Evolutionary conservation across 2,797 vertebrate genomes (phyloP).

Genomic region (Valencia hispanica): DNA sequence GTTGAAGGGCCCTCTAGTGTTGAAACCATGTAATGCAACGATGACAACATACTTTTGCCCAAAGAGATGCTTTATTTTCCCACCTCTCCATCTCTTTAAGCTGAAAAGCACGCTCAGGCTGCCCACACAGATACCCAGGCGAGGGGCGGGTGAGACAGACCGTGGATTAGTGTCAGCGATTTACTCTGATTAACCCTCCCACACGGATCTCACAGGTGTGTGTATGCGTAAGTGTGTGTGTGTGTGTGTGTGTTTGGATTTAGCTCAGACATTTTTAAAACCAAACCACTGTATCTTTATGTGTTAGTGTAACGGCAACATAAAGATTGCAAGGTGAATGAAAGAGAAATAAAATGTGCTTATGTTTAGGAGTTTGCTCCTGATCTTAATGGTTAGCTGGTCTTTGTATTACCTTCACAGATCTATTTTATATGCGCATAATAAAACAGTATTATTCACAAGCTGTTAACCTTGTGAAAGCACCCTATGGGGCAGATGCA

Average conservation of each 20-base stretch:
- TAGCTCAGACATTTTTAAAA: not conserved
- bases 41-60: constrained; percentile 22
- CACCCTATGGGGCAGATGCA: too few relatives aligned
- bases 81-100: not conserved
- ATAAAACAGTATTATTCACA: not conserved
- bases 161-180: constrained; percentile 62
- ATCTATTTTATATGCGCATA: not conserved
- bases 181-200: constrained; percentile 55
- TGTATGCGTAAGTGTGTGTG: too few relatives aligned
- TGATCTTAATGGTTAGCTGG: not conserved
- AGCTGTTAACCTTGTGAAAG: not conserved
- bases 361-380: not conserved
- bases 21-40: not conserved
- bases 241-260: not conserved
- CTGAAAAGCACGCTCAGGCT: constrained; percentile 9
- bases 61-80: not conserved
- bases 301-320: not conserved
- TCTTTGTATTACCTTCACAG: not conserved
- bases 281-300: not conserved
- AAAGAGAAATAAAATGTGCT: not conserved
- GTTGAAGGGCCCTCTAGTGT: constrained; percentile 4
- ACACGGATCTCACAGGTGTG: constrained; percentile 31
- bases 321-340: not conserved
- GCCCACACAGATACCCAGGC: constrained; percentile 41
- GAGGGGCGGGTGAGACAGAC: constrained; percentile 21